Percentiles rank a stretch among this genome's conserved stretches.
phyloP scores from a whole-genome alignment of 2,797 vertebrate genomes.

The Protosalanx chinensis region DNA sequence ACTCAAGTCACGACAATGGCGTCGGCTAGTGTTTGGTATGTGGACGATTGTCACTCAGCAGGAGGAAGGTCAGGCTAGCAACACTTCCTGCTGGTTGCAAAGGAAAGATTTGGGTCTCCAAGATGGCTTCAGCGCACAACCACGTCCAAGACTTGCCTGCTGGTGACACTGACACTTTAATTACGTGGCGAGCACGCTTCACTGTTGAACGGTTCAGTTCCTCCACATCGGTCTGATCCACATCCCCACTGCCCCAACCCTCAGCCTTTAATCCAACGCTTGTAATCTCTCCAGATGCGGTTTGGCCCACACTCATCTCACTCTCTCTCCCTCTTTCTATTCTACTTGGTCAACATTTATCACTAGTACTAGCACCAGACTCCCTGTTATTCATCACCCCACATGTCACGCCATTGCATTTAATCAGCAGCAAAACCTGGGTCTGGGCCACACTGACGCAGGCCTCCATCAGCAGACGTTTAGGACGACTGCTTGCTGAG shows the following conservation, averaged over 20 bases:
- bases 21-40: not conserved
- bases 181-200: constrained; percentile 22
- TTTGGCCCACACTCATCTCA: constrained; percentile 25
- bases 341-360: constrained; percentile 26
- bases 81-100: not conserved
- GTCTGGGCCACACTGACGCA: not conserved
- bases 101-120: not conserved
- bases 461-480: not conserved
- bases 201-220: constrained; percentile 20
- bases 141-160: not conserved
- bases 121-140: not conserved
- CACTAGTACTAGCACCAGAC: constrained; percentile 26
- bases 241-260: constrained; percentile 32
- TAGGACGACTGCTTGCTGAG: not conserved
- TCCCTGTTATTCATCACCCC: constrained; percentile 42
- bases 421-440: constrained; percentile 26
- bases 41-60: not conserved
- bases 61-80: not conserved
- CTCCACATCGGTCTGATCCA: constrained; percentile 38
- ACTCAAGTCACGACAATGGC: not conserved
- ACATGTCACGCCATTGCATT: constrained; percentile 32
- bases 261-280: constrained; percentile 57
- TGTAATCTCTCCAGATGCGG: constrained; percentile 58
- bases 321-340: constrained; percentile 11
- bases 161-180: constrained; percentile 44